Conservation (phyloP, 2,888 invertebrate genomes). For the Prosapia bicincta region DNA sequence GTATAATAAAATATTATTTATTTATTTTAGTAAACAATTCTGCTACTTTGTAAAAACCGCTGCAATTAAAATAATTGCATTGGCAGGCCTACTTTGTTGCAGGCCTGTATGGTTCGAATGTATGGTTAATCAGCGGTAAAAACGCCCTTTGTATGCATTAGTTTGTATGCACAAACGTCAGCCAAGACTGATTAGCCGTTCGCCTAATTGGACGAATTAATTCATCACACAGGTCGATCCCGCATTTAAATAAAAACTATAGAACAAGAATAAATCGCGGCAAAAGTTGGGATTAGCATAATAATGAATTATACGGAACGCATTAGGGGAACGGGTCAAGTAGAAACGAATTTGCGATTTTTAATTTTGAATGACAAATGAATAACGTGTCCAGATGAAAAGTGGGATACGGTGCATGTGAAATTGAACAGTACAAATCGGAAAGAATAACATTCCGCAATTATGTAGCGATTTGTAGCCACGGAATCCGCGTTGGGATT, state of each 20-base stretch:
- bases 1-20: too few species aligned
- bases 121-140: too few species aligned
- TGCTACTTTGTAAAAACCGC: too few species aligned
- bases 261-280: neutral
- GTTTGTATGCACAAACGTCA: too few species aligned
- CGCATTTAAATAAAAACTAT: neutral
- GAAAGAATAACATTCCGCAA: constrained; percentile 23
- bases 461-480: constrained; percentile 12
- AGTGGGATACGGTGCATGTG: neutral
- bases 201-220: neutral
- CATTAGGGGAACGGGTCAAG: neutral
- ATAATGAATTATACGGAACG: neutral
- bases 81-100: too few species aligned
- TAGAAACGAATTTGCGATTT: neutral
- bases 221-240: neutral
- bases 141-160: too few species aligned
- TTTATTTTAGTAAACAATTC: too few species aligned
- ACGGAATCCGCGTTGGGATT: neutral
- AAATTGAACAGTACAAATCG: constrained; percentile 21
- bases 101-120: too few species aligned
- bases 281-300: neutral
- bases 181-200: neutral
- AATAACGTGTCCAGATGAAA: neutral
- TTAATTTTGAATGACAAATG: constrained; percentile 2
- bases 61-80: too few species aligned